Percentiles rank a stretch among this genome's conserved stretches.
phyloP scores from a whole-genome alignment of 2,113 vertebrate genomes.

The Crotophaga sulcirostris region DNA sequence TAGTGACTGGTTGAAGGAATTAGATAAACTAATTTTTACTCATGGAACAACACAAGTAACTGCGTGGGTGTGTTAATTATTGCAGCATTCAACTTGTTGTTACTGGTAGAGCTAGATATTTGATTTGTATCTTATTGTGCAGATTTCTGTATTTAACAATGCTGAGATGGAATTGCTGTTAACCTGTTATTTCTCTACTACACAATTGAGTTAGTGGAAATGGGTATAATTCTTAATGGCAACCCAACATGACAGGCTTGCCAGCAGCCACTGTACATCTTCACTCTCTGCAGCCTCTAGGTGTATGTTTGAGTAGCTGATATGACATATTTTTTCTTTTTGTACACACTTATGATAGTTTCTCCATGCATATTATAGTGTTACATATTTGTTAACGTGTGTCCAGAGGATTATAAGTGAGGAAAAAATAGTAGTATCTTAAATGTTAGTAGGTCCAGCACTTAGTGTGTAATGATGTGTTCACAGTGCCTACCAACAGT shows the following conservation, averaged over 20 bases:
- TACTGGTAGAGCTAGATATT: neutral
- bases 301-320: neutral
- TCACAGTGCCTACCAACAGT: neutral
- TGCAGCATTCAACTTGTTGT: neutral
- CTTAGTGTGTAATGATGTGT: neutral
- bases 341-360: neutral
- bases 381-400: neutral
- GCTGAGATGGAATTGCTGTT: neutral
- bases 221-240: constrained; percentile 13
- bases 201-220: neutral
- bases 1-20: too few species aligned
- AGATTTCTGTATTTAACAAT: neutral
- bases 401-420: neutral
- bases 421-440: neutral
- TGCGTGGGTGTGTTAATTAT: neutral
- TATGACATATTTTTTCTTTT: neutral
- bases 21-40: too few species aligned
- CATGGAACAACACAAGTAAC: too few species aligned
- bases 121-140: neutral
- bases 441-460: neutral
- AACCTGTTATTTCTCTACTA: neutral
- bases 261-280: neutral
- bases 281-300: neutral
- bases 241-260: neutral
- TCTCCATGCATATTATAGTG: neutral